These are phyloP conservation scores for Alloscopus bannaensis DNA, from an alignment of 2,888 invertebrate genomes.

Conservation along the genomic window DNA sequence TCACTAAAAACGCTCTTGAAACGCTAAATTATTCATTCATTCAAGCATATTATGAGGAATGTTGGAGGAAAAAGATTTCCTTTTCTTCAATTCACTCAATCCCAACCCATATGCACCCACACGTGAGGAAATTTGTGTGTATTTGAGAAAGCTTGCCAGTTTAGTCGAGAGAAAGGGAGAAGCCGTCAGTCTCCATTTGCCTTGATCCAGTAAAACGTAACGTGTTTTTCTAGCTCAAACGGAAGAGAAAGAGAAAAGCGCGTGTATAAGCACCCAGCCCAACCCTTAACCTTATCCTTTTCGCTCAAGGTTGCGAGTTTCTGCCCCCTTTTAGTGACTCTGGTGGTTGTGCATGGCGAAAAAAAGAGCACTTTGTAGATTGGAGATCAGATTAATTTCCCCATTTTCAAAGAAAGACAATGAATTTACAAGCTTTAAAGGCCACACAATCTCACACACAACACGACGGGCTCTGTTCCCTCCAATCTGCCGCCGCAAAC, in stretches of 20 bases:
- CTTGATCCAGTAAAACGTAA: constrained; percentile 22
- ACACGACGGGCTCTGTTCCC: too few relatives aligned
- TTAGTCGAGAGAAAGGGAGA: neutral
- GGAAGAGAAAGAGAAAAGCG: neutral
- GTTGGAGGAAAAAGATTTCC: neutral
- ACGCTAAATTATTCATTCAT: constrained; percentile 7
- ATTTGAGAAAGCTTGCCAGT: neutral
- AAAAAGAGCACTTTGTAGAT: neutral
- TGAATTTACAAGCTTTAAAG: too few relatives aligned
- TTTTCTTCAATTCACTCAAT: neutral
- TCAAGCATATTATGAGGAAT: neutral
- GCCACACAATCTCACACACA: too few relatives aligned
- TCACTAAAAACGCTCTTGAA: constrained; percentile 9
- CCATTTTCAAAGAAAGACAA: too few relatives aligned
- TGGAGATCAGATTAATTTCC: constrained; percentile 7
- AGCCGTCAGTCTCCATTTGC: constrained; percentile 27
- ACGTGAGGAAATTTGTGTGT: neutral
- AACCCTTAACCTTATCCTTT: constrained; percentile 35
- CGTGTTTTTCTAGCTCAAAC: constrained; percentile 7
- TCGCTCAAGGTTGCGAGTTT: neutral
- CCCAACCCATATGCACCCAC: neutral
- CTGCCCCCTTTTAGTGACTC: neutral
- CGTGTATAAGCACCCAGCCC: constrained; percentile 2
- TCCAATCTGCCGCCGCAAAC: too few relatives aligned
- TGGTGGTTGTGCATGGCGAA: too few relatives aligned